These are phyloP conservation scores for Temnothorax rugatulus DNA, from an alignment of 2,888 invertebrate species.

Conservation along the genomic window DNA sequence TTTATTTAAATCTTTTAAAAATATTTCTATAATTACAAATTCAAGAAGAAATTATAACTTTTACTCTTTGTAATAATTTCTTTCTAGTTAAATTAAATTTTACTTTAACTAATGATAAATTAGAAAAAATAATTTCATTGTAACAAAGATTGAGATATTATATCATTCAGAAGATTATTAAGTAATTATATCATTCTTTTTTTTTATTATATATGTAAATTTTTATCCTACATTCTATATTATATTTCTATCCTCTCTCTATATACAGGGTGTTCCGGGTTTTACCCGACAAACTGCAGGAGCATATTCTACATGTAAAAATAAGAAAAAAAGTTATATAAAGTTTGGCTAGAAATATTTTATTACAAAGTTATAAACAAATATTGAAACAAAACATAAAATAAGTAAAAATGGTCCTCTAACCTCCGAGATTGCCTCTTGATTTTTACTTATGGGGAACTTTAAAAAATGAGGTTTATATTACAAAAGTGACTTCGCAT, in stretches of 20 bases:
- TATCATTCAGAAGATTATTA: not conserved
- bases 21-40: not conserved
- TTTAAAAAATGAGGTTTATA: no score
- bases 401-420: no score
- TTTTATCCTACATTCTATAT: not conserved
- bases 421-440: no score
- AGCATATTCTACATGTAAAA: no score
- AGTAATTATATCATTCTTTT: not conserved
- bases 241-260: not conserved
- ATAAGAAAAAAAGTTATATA: no score
- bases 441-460: no score
- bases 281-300: no score
- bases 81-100: constrained; percentile 9
- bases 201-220: not conserved
- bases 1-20: not conserved
- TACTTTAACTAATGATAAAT: not conserved
- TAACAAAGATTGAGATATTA: not conserved
- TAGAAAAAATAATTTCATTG: not conserved
- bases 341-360: no score
- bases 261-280: not conserved
- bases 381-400: no score
- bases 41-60: not conserved
- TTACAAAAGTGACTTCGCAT: no score
- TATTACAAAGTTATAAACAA: no score
- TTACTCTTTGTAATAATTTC: not conserved